A percentile compares a stretch with the other conserved stretches of the same genome.
Conservation (phyloP, 2,888 invertebrate species). For the Carpatolechia fugitivella region DNA sequence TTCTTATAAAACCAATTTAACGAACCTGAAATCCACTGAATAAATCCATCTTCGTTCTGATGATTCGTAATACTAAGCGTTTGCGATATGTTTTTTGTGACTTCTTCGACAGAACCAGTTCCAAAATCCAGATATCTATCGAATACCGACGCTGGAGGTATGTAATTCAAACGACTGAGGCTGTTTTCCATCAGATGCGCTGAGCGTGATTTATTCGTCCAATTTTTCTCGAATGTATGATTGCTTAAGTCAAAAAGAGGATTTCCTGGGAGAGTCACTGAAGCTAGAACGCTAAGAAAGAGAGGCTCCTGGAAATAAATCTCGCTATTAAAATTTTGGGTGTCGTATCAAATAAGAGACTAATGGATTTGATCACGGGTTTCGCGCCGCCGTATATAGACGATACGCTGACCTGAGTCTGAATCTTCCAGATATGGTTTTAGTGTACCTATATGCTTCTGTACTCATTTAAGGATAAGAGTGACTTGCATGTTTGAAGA, state of each 20-base stretch:
- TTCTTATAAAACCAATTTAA: neutral
- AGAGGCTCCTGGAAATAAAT: constrained; percentile 53
- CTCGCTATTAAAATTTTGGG: neutral
- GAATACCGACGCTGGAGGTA: constrained; percentile 65
- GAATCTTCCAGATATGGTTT: too few species aligned
- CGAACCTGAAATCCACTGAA: constrained; percentile 68
- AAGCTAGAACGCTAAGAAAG: constrained; percentile 55
- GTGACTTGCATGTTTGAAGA: too few species aligned
- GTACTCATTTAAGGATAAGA: too few species aligned
- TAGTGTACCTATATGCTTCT: too few species aligned
- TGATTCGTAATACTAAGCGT: constrained; percentile 70
- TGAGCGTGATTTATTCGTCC: constrained; percentile 49
- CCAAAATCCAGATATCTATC: constrained; percentile 67
- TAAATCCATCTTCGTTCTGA: constrained; percentile 56
- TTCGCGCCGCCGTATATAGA: too few species aligned
- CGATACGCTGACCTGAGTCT: too few species aligned
- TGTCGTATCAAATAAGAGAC: too few species aligned
- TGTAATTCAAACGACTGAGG: constrained; percentile 50
- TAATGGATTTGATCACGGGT: too few species aligned
- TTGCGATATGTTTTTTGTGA: constrained; percentile 66
- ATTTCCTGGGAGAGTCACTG: constrained; percentile 53
- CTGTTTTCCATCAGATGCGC: constrained; percentile 68
- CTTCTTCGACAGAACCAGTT: constrained; percentile 52
- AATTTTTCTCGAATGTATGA: constrained; percentile 53
- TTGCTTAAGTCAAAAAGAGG: constrained; percentile 49